Evolutionary conservation across 2,888 invertebrate species (phyloP), one percentile per base, ranked within the genome.

Genomic region (Archaeoteleia sp.): DNA sequence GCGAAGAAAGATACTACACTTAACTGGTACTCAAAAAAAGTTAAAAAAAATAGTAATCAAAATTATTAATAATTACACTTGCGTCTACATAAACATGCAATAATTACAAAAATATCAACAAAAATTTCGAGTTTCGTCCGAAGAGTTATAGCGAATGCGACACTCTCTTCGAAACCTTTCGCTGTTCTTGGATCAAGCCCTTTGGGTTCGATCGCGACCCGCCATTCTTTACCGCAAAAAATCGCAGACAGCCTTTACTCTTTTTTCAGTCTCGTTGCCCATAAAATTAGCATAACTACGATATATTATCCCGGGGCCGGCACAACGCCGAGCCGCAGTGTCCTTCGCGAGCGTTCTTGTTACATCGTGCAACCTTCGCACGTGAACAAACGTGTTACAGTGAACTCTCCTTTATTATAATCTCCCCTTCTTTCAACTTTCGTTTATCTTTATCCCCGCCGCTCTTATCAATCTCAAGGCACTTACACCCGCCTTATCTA

Each of bases 211-310:
- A 72, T 74, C 65, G 71, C 71, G 68, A 61, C 67, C 67, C 74
- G 69, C 71, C 72, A 72, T 70, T 63, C 55, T 63, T 70, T 54
- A 63, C 67, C 48, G 54, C 62, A 67, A 67, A 67, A 67, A 67
- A 57, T 67, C 67, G 53, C 67, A 62, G 67, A 67, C 62, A 67
- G 57, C 53, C 61, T 57, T 51, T 57, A 42, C 46, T 62, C 61
- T 63, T 68, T 63, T 54, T 67, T 63, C 62, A 45, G 68, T 68
- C 73, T 42, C 63, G 45, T 57, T 67, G 66, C 66, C 72, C 74
- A 73, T 76, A 75, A 77, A 78, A 80, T 80, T 80, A 78, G 75
- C 78, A 78, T 80, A 80, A 78, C 75, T 76, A 58, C 70, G 71
- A 78, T 75, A 76, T 75, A 73, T 77, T 77, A 75, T 75, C 54